These are phyloP conservation scores for Allygus modestus DNA, from an alignment of 2,888 invertebrate species.

Conservation along the genomic window DNA sequence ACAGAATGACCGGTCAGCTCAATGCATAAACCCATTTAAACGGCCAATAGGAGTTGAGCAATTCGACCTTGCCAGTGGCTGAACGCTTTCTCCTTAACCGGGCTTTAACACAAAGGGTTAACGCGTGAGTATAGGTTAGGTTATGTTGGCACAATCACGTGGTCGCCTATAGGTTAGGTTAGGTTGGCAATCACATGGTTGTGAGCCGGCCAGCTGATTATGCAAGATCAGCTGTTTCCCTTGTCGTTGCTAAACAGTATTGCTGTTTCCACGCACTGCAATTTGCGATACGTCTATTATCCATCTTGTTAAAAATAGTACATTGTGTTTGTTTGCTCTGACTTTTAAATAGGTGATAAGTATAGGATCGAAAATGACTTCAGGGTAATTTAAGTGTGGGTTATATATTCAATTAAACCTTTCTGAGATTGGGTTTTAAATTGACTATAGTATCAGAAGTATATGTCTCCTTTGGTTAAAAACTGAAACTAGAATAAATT, in stretches of 20 bases:
- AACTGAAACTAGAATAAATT: no score
- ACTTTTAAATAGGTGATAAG: no score
- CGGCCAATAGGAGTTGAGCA: constrained; percentile 41
- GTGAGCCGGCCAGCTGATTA: constrained; percentile 22
- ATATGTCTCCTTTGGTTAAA: no score
- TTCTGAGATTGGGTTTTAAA: no score
- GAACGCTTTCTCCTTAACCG: constrained; percentile 50
- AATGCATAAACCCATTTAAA: constrained; percentile 43
- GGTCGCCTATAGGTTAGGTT: constrained; percentile 30
- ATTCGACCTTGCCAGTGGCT: constrained; percentile 43
- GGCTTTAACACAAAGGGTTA: constrained; percentile 37
- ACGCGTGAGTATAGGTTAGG: constrained; percentile 18
- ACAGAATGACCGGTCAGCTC: constrained; percentile 12
- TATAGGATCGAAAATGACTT: no score
- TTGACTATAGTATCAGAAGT: no score
- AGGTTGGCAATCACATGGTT: constrained; percentile 40
- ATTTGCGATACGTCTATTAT: neutral
- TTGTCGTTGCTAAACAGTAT: neutral
- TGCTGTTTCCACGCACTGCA: neutral
- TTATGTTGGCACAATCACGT: constrained; percentile 19
- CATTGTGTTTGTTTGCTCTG: neutral
- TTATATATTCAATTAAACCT: no score
- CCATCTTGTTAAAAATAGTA: neutral
- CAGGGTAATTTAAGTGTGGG: no score
- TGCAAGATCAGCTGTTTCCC: constrained; percentile 30